Evolutionary conservation across 2,797 vertebrate species (phyloP).

Genomic region (Gymnocypris eckloni): DNA sequence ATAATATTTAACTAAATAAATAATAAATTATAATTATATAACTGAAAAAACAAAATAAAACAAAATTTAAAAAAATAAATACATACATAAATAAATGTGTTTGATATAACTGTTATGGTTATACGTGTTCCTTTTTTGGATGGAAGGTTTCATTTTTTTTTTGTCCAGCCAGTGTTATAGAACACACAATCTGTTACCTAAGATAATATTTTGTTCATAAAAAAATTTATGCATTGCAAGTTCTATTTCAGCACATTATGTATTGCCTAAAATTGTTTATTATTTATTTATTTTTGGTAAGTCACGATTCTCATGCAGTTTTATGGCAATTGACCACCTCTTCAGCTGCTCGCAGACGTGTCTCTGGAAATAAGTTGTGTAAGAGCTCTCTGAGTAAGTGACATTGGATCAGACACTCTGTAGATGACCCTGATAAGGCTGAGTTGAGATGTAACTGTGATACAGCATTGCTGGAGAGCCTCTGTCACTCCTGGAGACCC

Average conservation of each 20-base stretch:
- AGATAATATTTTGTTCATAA: not conserved
- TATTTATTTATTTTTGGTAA: not conserved
- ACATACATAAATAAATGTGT: no score
- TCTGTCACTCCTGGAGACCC: constrained; percentile 50
- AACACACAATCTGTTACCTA: not conserved
- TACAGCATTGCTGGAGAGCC: constrained; percentile 18
- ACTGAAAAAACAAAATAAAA: no score
- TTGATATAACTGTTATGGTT: not conserved
- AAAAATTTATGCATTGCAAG: not conserved
- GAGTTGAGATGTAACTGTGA: constrained; percentile 43
- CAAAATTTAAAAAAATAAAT: no score
- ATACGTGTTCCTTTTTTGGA: not conserved
- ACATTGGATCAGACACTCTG: constrained; percentile 33
- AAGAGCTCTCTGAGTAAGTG: constrained; percentile 20
- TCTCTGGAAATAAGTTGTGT: constrained; percentile 37
- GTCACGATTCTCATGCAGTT: not conserved
- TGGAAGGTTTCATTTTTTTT: not conserved
- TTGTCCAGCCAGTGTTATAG: not conserved
- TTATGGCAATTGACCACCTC: not conserved
- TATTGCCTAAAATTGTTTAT: not conserved
- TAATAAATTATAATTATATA: no score
- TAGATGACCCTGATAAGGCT: constrained; percentile 41
- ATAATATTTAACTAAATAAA: not conserved
- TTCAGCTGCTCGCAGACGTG: not conserved
- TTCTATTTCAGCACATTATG: not conserved